Conservation (phyloP, 2,113 vertebrate species). For the Poeciliopsis occidentalis region DNA sequence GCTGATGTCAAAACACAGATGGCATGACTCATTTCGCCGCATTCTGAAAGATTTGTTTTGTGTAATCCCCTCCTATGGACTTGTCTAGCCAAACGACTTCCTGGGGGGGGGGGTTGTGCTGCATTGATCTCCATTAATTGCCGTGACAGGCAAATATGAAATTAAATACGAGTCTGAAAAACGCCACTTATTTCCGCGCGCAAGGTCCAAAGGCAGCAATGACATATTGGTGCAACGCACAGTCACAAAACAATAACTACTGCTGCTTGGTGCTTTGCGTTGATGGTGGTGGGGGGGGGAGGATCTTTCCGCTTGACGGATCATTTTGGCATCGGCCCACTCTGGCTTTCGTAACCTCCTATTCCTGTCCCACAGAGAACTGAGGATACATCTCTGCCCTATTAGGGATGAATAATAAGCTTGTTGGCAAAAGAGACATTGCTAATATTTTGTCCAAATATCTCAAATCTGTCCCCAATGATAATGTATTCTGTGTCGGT, state of each 20-base stretch:
- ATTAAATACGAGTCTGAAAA: constrained; percentile 38
- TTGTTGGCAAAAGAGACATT: constrained; percentile 71
- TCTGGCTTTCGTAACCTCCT: constrained; percentile 56
- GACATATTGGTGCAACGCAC: neutral
- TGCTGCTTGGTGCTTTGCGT: constrained; percentile 44
- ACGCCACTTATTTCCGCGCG: constrained; percentile 18
- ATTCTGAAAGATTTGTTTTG: constrained; percentile 38
- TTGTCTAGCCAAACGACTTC: constrained; percentile 40
- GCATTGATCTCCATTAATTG: constrained; percentile 67
- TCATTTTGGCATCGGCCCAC: constrained; percentile 36
- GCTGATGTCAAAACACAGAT: constrained; percentile 62
- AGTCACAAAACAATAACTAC: constrained; percentile 24
- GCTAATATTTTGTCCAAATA: constrained; percentile 75
- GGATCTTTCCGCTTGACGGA: constrained; percentile 33
- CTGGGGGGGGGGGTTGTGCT: constrained; percentile 14
- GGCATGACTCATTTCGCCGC: constrained; percentile 46
- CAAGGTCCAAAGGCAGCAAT: constrained; percentile 2
- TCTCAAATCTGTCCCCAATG: constrained; percentile 71
- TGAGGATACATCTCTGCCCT: constrained; percentile 63
- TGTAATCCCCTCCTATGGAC: constrained; percentile 50
- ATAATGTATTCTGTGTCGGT: constrained; percentile 63
- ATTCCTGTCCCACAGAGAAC: constrained; percentile 51
- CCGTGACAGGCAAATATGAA: constrained; percentile 50
- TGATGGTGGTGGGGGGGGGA: neutral
- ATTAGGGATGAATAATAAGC: constrained; percentile 75